phyloP scores from a whole-genome alignment of 2,113 vertebrate genomes.

The Limnothrissa miodon region DNA sequence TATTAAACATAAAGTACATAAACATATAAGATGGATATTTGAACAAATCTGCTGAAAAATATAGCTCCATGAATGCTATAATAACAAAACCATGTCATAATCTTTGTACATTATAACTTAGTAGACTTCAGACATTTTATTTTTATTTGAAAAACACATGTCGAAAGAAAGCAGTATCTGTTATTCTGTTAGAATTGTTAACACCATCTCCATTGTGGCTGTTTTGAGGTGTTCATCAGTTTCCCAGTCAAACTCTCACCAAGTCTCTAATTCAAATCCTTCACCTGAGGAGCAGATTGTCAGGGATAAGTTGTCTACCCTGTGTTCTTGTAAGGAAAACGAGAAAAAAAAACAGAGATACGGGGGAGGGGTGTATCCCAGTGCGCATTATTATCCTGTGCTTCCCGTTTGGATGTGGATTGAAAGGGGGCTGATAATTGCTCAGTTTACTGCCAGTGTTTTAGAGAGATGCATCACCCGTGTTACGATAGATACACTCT shows the following conservation, averaged over 20 bases:
- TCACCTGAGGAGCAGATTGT: background rate
- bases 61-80: too few species aligned
- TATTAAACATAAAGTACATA: too few species aligned
- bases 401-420: background rate
- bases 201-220: background rate
- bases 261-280: background rate
- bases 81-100: too few species aligned
- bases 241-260: background rate
- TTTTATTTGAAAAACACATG: too few species aligned
- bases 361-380: background rate
- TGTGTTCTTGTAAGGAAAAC: background rate
- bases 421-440: background rate
- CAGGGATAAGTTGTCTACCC: background rate
- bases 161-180: too few species aligned
- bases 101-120: too few species aligned
- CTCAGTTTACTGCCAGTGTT: background rate
- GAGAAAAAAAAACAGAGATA: background rate
- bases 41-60: too few species aligned
- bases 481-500: background rate
- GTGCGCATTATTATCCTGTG: background rate
- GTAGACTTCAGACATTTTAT: too few species aligned
- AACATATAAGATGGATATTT: too few species aligned
- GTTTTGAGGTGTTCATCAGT: background rate
- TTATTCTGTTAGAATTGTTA: too few species aligned
- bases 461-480: background rate